phyloP scores from a whole-genome alignment of 1,140 invertebrate genomes.

The Trichonephila inaurata region DNA sequence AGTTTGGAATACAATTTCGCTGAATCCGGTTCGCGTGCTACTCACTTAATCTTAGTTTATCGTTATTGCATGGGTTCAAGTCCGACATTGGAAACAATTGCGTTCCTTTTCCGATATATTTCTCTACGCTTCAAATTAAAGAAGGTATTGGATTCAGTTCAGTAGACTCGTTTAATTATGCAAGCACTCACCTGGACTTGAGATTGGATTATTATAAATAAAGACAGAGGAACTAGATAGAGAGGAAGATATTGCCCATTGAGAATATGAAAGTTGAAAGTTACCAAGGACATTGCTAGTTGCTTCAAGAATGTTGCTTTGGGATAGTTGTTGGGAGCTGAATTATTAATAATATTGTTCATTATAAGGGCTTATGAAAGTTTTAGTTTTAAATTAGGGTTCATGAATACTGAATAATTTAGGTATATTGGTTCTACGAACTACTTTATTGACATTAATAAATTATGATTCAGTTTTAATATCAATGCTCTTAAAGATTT shows the following conservation, averaged over 20 bases:
- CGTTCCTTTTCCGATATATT: not conserved
- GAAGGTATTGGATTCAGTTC: constrained; percentile 23
- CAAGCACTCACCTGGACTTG: not conserved
- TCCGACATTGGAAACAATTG: not conserved
- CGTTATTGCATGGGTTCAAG: not conserved
- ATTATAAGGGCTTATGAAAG: too few relatives aligned
- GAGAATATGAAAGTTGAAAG: too few relatives aligned
- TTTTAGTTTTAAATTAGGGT: too few relatives aligned
- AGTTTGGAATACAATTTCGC: not conserved
- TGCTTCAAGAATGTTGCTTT: too few relatives aligned
- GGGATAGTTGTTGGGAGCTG: too few relatives aligned
- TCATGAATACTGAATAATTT: too few relatives aligned
- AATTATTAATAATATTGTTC: too few relatives aligned
- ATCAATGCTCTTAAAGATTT: too few relatives aligned
- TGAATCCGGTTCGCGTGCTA: not conserved
- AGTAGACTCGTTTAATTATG: not conserved
- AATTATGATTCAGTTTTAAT: too few relatives aligned
- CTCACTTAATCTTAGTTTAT: constrained; percentile 12
- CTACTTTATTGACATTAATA: too few relatives aligned
- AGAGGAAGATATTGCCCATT: not conserved
- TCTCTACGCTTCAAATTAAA: not conserved
- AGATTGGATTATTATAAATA: not conserved
- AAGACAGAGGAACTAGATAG: not conserved
- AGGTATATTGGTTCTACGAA: too few relatives aligned
- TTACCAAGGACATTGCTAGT: too few relatives aligned